Evolutionary conservation across 1,140 invertebrate genomes (phyloP), one percentile per base, ranked within the genome.

Genomic region (Drosophila virilis): DNA sequence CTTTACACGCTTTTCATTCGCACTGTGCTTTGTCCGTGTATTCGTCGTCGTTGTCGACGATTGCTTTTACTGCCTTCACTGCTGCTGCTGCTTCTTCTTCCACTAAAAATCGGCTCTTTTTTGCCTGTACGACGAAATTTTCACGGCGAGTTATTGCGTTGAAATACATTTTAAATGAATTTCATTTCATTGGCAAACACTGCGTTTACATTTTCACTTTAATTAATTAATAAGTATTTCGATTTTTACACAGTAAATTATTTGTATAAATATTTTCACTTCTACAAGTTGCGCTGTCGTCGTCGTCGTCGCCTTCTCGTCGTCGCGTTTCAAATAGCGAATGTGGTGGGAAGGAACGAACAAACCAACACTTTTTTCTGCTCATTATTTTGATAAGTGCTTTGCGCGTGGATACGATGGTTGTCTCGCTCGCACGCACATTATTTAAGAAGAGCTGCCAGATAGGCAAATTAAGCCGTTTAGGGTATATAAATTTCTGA

Each of bases 21-120:
- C 77, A 69, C 77, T 88, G 70, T 71, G 77, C 84, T 80, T 88
- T 79, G 70, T 89, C 74, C 78, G 78, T 78, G 78, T 85, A 73
- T 81, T 86, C 75, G 72, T 77, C 70, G 70, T 68, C 74, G 69
- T 76, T 66, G 74, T 72, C 68, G 74, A 80, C 77, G 78, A 82
- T 81, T 81, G 75, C 71, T 86, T 86, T 81, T 86, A 74, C 77
- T 85, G 81, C 78, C 76, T 67, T 74, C 74, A 76, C 77, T 74
- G 80, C 74, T 85, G 79, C 80, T 82, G 79, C 80, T 81, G 52
- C 78, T 69, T 78, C 80, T 84, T 86, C 78, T 75, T 85, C 64
- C 66, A 81, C 82, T 76, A 85, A 81, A 82, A 86, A 88, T 86
- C 82, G 82, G 82, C 82, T 86, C 78, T 86, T 86, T 85, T 86